Evolutionary conservation across 2,113 vertebrate genomes (phyloP).

Genomic region (Pao palembangensis): DNA sequence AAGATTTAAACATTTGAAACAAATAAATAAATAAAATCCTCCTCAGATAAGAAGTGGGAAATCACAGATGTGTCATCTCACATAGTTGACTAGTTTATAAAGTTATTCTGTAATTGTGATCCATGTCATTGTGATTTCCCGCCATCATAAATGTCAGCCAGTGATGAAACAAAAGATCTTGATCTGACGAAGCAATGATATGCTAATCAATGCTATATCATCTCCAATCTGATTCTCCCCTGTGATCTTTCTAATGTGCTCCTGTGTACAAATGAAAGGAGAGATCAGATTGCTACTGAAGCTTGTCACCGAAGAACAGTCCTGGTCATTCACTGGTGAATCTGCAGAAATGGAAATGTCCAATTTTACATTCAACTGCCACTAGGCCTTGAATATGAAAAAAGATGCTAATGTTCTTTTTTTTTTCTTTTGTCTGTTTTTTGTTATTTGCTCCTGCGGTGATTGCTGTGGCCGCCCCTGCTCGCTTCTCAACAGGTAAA

Average conservation of each 20-base stretch:
- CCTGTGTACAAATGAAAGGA: conserved; percentile 17
- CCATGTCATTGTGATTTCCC: conserved; percentile 44
- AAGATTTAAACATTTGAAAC: not conserved
- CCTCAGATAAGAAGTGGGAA: not conserved
- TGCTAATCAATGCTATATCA: conserved; percentile 39
- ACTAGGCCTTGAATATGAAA: conserved; percentile 18
- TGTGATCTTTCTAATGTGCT: conserved; percentile 8
- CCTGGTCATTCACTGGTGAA: conserved; percentile 1
- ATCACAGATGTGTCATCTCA: not conserved
- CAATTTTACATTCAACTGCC: conserved; percentile 25
- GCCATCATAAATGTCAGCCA: conserved; percentile 19
- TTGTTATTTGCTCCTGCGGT: conserved; percentile 22
- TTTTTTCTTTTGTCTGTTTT: conserved; percentile 31
- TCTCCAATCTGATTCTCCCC: conserved; percentile 9
- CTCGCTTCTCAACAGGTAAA: conserved; percentile 60
- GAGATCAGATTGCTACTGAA: not conserved
- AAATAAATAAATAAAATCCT: no score
- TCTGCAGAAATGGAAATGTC: conserved; percentile 32
- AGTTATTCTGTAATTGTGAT: conserved; percentile 38
- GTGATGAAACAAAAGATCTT: conserved; percentile 24
- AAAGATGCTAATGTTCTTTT: conserved; percentile 50
- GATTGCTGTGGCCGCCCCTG: conserved; percentile 18
- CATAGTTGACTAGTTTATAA: conserved; percentile 32
- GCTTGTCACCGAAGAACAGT: not conserved
- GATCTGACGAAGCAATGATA: conserved; percentile 25